Evolutionary conservation across 2,113 vertebrate genomes (phyloP).

Genomic region (Rhineura floridana): DNA sequence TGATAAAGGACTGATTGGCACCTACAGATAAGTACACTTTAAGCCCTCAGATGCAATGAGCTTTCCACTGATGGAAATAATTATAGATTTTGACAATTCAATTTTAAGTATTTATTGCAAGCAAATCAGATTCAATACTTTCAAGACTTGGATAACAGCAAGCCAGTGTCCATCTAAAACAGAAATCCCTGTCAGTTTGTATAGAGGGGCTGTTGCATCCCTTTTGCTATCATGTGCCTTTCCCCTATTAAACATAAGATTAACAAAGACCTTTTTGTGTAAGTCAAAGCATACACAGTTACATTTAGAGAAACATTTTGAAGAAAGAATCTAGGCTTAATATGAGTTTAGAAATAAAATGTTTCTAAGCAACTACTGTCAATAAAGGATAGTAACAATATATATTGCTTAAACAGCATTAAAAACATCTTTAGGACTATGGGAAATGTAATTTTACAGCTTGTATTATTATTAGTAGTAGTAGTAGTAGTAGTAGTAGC

Average conservation of each 20-base stretch:
- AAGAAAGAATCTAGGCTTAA: not conserved
- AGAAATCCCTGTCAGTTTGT: slow-evolving; percentile 19
- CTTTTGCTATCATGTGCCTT: slow-evolving; percentile 7
- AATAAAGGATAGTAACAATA: not conserved
- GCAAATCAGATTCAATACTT: slow-evolving; percentile 30
- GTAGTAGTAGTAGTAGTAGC: too few relatives aligned
- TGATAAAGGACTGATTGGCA: slow-evolving; percentile 32
- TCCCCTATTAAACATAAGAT: not conserved
- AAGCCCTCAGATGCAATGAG: slow-evolving; percentile 31
- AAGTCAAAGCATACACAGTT: not conserved
- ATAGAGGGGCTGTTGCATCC: not conserved
- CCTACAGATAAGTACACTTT: slow-evolving; percentile 12
- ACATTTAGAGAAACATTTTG: not conserved
- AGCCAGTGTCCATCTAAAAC: slow-evolving; percentile 14
- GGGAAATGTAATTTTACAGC: not conserved
- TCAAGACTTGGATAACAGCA: slow-evolving; percentile 19
- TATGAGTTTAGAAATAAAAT: not conserved
- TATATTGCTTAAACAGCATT: not conserved
- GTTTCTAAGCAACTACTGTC: not conserved
- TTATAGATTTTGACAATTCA: slow-evolving; percentile 40
- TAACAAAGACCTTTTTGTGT: not conserved
- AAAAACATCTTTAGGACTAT: not conserved
- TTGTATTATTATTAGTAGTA: too few relatives aligned
- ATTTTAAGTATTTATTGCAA: slow-evolving; percentile 26
- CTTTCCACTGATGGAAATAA: slow-evolving; percentile 29